phyloP scores from a whole-genome alignment of 2,797 vertebrate species.

The Anas capensis region DNA sequence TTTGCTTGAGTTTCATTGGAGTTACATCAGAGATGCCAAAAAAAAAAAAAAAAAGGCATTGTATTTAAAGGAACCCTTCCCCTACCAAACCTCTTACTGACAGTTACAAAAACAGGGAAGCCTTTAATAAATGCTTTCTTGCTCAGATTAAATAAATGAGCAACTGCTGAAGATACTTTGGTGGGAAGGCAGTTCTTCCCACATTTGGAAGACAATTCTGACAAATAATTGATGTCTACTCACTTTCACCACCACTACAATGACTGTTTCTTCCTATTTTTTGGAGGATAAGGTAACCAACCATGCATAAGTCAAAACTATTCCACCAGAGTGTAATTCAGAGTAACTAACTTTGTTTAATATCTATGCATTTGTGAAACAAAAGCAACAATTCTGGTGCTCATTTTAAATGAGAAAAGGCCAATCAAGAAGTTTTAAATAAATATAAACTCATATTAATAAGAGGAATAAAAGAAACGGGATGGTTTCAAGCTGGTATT shows the following conservation, averaged over 20 bases:
- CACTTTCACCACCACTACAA: background rate
- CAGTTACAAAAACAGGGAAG: background rate
- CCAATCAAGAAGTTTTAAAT: background rate
- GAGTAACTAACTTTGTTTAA: background rate
- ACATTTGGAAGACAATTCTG: background rate
- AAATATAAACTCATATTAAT: background rate
- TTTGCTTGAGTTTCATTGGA: slow-evolving; percentile 45
- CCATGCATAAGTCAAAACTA: background rate
- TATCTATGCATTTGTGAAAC: background rate
- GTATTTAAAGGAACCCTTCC: background rate
- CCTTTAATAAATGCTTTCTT: background rate
- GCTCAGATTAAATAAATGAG: background rate
- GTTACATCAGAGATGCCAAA: slow-evolving; percentile 55
- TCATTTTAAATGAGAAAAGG: background rate
- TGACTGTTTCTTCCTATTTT: background rate
- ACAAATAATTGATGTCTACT: background rate
- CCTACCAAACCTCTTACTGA: background rate
- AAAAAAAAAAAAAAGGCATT: background rate
- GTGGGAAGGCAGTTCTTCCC: background rate
- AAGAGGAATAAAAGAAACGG: background rate
- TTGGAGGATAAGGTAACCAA: background rate
- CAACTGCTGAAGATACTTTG: background rate
- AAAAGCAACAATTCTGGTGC: background rate
- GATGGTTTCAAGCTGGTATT: background rate
- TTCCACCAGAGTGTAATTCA: background rate